A percentile compares a stretch with the other conserved stretches of the same genome.
These are phyloP conservation scores for Drosophila orena DNA, from an alignment of 1,140 invertebrate species.

Conservation along the genomic window DNA sequence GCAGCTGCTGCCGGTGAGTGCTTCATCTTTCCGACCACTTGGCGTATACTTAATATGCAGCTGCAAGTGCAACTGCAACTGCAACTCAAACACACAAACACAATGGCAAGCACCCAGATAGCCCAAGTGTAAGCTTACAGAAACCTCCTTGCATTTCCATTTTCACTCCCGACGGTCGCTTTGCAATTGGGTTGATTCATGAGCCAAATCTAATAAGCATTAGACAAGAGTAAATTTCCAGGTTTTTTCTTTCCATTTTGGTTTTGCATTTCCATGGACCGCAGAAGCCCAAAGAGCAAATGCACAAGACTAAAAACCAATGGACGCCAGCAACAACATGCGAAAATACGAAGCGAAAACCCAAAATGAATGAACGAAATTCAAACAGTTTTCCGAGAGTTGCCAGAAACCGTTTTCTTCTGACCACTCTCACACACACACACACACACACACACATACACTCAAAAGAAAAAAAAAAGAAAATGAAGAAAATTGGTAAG, in stretches of 20 bases:
- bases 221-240: conserved; percentile 50
- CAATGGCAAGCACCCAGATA: not conserved
- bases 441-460: too few species aligned
- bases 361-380: conserved; percentile 45
- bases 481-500: conserved; percentile 14
- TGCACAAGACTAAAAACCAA: conserved; percentile 60
- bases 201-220: conserved; percentile 80
- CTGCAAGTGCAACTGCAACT: conserved; percentile 31
- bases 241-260: not conserved
- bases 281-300: conserved; percentile 55
- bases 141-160: conserved; percentile 23
- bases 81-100: conserved; percentile 19
- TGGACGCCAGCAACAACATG: conserved; percentile 36
- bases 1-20: conserved; percentile 25
- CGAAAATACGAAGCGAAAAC: conserved; percentile 23
- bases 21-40: conserved; percentile 31
- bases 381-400: conserved; percentile 69
- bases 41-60: conserved; percentile 49
- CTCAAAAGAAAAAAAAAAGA: too few species aligned
- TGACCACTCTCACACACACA: conserved; percentile 47
- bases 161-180: conserved; percentile 33
- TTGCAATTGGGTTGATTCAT: conserved; percentile 70
- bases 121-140: conserved; percentile 9
- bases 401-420: conserved; percentile 67
- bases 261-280: conserved; percentile 42